Percentiles rank a stretch among this genome's conserved stretches.
These are phyloP conservation scores for Chamaetylas fuelleborni DNA, from an alignment of 2,113 vertebrate species.

Conservation along the genomic window DNA sequence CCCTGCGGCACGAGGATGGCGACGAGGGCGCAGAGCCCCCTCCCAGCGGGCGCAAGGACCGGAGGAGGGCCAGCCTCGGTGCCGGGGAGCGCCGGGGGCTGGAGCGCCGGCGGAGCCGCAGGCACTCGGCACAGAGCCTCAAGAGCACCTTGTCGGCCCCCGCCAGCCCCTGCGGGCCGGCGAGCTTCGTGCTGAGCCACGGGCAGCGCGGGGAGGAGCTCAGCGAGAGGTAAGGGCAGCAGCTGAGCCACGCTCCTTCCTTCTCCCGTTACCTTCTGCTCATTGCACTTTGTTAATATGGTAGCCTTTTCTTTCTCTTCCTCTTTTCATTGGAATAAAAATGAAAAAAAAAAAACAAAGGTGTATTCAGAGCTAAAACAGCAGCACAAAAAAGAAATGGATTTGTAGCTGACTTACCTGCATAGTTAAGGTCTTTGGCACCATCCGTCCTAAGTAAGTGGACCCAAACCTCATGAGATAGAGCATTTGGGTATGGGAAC, in stretches of 20 bases:
- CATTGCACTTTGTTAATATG: not conserved
- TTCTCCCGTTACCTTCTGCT: not conserved
- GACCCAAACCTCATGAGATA: not conserved
- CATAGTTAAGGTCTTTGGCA: not conserved
- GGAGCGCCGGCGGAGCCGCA: conserved; percentile 89
- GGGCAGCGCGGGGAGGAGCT: conserved; percentile 77
- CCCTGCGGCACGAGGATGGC: conserved; percentile 87
- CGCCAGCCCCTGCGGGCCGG: conserved; percentile 77
- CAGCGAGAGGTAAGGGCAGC: conserved; percentile 83
- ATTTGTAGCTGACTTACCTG: not conserved
- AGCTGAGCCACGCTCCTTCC: not conserved
- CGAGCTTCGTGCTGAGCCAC: conserved; percentile 70
- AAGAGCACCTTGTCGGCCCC: conserved; percentile 83
- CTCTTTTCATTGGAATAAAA: not conserved
- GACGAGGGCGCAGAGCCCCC: conserved; percentile 81
- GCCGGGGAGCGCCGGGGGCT: conserved; percentile 74
- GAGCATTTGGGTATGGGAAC: not conserved
- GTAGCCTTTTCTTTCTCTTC: not conserved
- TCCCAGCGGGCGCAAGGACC: conserved; percentile 80
- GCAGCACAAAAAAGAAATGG: not conserved
- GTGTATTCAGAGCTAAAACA: not conserved
- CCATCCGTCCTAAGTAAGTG: not conserved
- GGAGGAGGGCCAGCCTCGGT: conserved; percentile 86
- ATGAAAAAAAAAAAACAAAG: no score
- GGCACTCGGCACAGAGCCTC: conserved; percentile 87